phyloP scores from a whole-genome alignment of 2,113 vertebrate genomes.

The Vidua chalybeata region DNA sequence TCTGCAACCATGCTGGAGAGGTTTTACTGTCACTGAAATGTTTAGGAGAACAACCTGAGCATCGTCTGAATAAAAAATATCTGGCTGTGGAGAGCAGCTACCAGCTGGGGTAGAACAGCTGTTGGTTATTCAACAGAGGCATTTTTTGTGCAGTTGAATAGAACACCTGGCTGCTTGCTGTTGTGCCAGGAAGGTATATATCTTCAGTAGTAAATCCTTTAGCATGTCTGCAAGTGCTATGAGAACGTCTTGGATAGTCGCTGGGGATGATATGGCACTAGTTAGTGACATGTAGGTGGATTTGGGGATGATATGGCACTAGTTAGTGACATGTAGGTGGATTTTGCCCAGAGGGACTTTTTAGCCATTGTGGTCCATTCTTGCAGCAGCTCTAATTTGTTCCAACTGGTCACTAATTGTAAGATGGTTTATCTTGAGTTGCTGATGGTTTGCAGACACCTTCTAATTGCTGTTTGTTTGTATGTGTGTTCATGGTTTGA shows the following conservation, averaged over 20 bases:
- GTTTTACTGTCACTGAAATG: neutral
- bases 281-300: fast-evolving
- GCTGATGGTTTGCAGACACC: neutral
- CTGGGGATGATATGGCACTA: neutral
- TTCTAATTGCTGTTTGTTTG: fast-evolving
- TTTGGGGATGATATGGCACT: neutral
- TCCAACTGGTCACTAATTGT: neutral
- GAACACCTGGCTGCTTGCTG: neutral
- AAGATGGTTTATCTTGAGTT: neutral
- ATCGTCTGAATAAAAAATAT: neutral
- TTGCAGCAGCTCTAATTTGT: neutral
- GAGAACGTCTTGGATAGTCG: neutral
- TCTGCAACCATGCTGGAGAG: neutral
- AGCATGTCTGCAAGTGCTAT: neutral
- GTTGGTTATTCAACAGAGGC: neutral
- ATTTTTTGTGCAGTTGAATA: neutral
- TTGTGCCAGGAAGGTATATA: neutral
- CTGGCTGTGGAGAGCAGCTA: neutral
- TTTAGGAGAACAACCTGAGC: neutral
- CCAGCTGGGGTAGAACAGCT: neutral
- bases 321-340: fast-evolving
- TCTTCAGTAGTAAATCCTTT: neutral
- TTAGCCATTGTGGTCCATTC: neutral
- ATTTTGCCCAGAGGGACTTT: neutral
- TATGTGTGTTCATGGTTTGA: neutral